Percentiles rank a stretch among this genome's conserved stretches.
phyloP scores from a whole-genome alignment of 2,113 vertebrate species.

The Copsychus sechellarum region DNA sequence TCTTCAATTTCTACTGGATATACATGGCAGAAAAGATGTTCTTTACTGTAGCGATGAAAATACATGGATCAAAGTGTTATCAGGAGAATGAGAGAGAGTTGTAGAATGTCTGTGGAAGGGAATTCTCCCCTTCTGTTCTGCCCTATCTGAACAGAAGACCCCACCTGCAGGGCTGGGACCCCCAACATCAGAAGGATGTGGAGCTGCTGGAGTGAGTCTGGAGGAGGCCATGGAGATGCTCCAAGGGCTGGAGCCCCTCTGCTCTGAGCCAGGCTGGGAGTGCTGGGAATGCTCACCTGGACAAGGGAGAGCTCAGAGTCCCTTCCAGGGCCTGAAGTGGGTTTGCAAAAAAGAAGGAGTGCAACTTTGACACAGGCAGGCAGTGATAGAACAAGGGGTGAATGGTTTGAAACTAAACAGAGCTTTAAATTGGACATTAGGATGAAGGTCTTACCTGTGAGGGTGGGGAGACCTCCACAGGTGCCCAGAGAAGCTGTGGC shows the following conservation, averaged over 20 bases:
- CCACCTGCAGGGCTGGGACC: neutral
- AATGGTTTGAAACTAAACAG: neutral
- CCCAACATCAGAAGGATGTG: fast-evolving
- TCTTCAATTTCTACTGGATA: neutral
- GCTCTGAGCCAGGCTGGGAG: neutral
- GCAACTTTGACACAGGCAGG: neutral
- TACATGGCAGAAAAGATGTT: neutral
- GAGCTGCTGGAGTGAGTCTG: neutral
- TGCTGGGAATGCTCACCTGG: neutral
- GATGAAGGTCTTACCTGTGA: neutral
- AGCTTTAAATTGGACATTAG: neutral
- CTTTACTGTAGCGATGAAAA: neutral
- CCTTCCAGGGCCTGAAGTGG: fast-evolving
- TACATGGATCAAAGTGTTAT: neutral
- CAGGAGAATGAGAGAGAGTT: neutral
- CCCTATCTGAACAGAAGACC: neutral
- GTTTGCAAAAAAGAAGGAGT: neutral
- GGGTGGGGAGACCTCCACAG: neutral
- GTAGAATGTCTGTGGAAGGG: neutral
- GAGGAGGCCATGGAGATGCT: neutral
- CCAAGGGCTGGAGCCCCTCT: neutral
- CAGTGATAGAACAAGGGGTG: neutral
- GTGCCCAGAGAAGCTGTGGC: neutral
- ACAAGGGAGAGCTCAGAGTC: neutral
- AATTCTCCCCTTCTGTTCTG: neutral